These are phyloP conservation scores for Sebastes oblongus DNA, from an alignment of 2,797 vertebrate species.

Conservation along the genomic window DNA sequence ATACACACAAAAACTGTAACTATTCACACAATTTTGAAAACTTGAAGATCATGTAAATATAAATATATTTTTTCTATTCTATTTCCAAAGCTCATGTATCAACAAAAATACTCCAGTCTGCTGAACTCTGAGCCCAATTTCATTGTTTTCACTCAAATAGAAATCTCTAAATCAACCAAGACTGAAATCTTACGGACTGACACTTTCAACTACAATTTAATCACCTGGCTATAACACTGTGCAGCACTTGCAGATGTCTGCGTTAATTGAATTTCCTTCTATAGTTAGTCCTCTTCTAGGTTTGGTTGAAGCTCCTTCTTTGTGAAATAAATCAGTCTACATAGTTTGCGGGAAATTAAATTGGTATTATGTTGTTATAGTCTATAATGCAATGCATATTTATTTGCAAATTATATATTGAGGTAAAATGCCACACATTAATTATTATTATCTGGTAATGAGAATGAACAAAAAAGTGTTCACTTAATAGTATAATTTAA, in stretches of 20 bases:
- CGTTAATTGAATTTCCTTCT: constrained; percentile 1
- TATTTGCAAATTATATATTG: background rate
- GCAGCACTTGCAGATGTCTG: constrained; percentile 22
- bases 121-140: too few species aligned
- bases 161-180: too few species aligned
- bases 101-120: too few species aligned
- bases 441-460: background rate
- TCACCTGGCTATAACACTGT: background rate
- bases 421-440: background rate
- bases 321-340: constrained; percentile 15
- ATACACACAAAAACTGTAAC: too few species aligned
- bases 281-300: background rate
- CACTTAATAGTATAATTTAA: background rate
- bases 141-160: too few species aligned
- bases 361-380: background rate
- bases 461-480: background rate
- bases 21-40: too few species aligned
- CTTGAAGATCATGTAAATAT: too few species aligned
- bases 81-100: too few species aligned
- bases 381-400: background rate
- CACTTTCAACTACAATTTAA: background rate
- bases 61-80: too few species aligned
- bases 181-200: too few species aligned
- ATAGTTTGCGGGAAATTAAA: constrained; percentile 26
- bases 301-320: background rate